Conservation (phyloP, 2,113 vertebrate species). For the Stercorarius parasiticus region DNA sequence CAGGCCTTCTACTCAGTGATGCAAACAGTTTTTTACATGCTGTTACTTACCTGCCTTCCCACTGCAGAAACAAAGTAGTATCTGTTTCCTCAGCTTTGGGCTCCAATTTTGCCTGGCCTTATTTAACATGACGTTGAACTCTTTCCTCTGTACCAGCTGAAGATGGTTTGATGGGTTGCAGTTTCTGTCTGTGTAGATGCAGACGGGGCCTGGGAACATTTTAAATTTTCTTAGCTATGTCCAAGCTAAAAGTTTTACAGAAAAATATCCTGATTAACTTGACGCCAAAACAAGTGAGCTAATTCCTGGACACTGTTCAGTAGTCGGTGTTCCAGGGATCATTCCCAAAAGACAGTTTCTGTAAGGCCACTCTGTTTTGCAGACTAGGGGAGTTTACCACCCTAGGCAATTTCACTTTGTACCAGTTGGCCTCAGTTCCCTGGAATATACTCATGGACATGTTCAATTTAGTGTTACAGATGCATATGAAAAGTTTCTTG, state of each 20-base stretch:
- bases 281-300: conserved; percentile 53
- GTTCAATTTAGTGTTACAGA: background rate
- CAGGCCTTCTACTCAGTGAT: background rate
- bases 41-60: background rate
- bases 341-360: conserved; percentile 31
- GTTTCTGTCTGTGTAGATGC: background rate
- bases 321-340: conserved; percentile 23
- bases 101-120: background rate
- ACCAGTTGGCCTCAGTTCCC: background rate
- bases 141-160: background rate
- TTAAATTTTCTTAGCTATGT: conserved; percentile 2
- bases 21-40: background rate
- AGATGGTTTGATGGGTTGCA: background rate
- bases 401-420: background rate
- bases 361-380: conserved; percentile 30
- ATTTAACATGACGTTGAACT: background rate
- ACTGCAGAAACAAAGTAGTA: background rate
- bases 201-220: background rate
- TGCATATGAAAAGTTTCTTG: background rate
- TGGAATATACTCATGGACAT: background rate
- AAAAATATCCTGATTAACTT: conserved; percentile 42
- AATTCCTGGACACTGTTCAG: conserved; percentile 45
- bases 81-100: background rate
- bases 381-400: conserved; percentile 3
- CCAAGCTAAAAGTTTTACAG: background rate